Conservation (phyloP, 2,888 invertebrate species). For the Phasia obesa region DNA sequence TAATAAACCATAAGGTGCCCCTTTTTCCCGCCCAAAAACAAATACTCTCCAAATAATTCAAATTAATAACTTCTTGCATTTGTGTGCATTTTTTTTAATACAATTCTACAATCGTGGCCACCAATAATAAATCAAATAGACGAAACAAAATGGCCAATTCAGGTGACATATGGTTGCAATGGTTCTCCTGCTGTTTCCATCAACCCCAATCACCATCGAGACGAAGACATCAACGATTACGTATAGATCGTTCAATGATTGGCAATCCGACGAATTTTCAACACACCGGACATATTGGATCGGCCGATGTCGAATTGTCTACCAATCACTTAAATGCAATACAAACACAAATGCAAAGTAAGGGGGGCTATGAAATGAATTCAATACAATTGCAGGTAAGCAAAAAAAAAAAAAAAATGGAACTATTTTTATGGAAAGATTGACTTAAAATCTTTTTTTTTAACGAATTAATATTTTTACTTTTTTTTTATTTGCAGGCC, state of each 20-base stretch:
- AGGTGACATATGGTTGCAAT: constrained; percentile 94
- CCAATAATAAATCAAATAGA: constrained; percentile 65
- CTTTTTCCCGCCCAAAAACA: not conserved
- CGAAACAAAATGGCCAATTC: constrained; percentile 86
- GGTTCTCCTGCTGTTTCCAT: constrained; percentile 94
- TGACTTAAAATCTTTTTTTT: not conserved
- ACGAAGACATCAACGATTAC: constrained; percentile 87
- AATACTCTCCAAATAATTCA: not conserved
- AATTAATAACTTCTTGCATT: not conserved
- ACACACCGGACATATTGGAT: constrained; percentile 94
- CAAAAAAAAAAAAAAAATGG: not conserved
- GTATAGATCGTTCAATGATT: constrained; percentile 97
- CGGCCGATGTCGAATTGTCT: constrained; percentile 93
- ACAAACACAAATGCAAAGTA: constrained; percentile 97
- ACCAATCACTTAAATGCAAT: constrained; percentile 92
- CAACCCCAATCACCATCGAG: constrained; percentile 90
- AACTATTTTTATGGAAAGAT: not conserved
- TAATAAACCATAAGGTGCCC: constrained; percentile 54
- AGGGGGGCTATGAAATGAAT: constrained; percentile 94
- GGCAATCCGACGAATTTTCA: constrained; percentile 97
- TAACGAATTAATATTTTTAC: constrained; percentile 42
- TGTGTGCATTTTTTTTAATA: not conserved
- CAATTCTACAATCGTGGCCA: constrained; percentile 73
- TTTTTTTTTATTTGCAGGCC: constrained; percentile 73
- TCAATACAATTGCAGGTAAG: constrained; percentile 82